Evolutionary conservation across 2,113 vertebrate species (phyloP).

Genomic region (Poeciliopsis prolifica): DNA sequence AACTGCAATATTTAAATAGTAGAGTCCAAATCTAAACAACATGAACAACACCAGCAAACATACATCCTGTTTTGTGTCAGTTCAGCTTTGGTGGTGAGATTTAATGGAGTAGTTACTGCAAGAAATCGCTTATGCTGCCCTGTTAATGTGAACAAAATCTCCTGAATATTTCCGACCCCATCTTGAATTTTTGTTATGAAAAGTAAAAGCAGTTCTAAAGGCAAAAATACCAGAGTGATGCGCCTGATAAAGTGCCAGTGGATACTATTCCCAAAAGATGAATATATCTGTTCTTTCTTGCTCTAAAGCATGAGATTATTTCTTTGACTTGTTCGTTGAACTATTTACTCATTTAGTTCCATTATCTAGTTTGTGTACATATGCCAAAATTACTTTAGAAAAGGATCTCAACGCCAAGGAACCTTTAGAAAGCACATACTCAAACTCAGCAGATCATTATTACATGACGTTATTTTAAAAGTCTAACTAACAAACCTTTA

Average conservation of each 20-base stretch:
- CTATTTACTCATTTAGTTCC: not conserved
- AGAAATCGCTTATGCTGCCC: no score
- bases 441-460: not conserved
- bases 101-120: no score
- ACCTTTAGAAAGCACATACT: not conserved
- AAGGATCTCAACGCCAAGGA: not conserved
- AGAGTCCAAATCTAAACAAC: no score
- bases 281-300: not conserved
- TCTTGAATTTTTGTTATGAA: not conserved
- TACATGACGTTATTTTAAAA: not conserved
- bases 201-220: not conserved
- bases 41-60: no score
- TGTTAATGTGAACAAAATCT: no score
- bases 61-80: no score
- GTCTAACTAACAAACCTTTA: not conserved
- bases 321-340: not conserved
- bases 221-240: not conserved
- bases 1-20: no score
- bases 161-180: no score
- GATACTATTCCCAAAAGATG: not conserved
- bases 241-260: not conserved
- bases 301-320: not conserved
- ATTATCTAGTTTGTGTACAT: not conserved
- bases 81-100: no score
- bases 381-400: not conserved